phyloP scores from a whole-genome alignment of 2,113 vertebrate species.

The Hiodon tergisus region DNA sequence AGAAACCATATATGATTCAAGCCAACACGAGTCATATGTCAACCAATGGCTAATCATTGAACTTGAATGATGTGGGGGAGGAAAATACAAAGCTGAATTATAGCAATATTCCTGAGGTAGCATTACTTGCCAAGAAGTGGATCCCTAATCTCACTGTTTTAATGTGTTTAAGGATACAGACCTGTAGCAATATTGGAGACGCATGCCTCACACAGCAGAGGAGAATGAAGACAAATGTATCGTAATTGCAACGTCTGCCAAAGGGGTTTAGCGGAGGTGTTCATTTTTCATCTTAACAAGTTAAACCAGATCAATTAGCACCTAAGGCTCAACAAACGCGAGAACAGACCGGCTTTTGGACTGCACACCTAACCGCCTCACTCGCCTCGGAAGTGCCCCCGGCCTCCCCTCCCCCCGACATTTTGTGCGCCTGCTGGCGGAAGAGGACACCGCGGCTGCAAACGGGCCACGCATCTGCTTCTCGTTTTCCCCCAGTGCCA shows the following conservation, averaged over 20 bases:
- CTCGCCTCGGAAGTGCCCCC: background rate
- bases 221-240: no score
- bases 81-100: no score
- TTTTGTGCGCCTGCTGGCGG: constrained; percentile 4
- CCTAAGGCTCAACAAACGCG: background rate
- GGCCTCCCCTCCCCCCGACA: background rate
- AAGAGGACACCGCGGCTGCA: constrained; percentile 32
- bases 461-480: constrained; percentile 57
- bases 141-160: background rate
- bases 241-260: no score
- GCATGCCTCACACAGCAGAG: background rate
- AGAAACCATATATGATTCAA: no score
- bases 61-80: no score
- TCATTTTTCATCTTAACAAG: no score
- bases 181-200: no score
- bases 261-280: no score
- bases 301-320: no score
- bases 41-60: no score
- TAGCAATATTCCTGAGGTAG: background rate
- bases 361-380: background rate
- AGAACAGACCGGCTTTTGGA: background rate
- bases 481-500: constrained; percentile 41
- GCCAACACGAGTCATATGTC: no score
- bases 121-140: background rate
- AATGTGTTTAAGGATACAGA: no score